Percentiles rank a stretch among this genome's conserved stretches.
Conservation (phyloP, 2,888 invertebrate genomes). For the Eupithecia subumbrata region DNA sequence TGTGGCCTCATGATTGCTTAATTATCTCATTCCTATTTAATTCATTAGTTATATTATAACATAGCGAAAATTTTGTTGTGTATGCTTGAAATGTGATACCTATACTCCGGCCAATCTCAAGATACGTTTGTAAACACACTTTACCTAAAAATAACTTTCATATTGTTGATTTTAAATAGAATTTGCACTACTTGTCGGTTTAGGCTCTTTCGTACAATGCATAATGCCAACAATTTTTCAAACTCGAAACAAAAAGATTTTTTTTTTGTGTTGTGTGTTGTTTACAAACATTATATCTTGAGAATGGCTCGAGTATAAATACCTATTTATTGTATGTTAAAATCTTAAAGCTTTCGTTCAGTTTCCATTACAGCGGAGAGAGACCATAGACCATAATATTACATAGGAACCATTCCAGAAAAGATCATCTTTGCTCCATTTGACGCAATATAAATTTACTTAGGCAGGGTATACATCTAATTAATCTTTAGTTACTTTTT, state of each 20-base stretch:
- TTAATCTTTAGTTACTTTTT: no score
- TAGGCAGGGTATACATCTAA: no score
- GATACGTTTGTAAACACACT: not conserved
- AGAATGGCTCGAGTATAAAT: not conserved
- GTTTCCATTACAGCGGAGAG: not conserved
- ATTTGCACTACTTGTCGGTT: not conserved
- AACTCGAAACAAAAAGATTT: not conserved
- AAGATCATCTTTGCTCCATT: no score
- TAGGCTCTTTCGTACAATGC: not conserved
- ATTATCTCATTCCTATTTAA: not conserved
- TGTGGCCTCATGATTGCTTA: conserved; percentile 19
- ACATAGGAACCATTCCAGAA: no score
- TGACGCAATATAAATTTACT: no score
- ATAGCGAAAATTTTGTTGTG: not conserved
- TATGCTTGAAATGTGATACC: conserved; percentile 4
- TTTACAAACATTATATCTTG: not conserved
- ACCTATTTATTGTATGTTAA: not conserved
- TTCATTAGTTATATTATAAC: not conserved
- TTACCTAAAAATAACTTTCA: no score
- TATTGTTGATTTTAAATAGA: not conserved
- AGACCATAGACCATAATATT: no score
- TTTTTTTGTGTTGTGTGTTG: not conserved
- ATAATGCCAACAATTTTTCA: not conserved
- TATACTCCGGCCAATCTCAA: not conserved
- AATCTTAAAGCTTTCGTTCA: not conserved